Evolutionary conservation across 2,888 invertebrate genomes (phyloP), one percentile per base, ranked within the genome.

Genomic region (Sphecodes monilicornis): DNA sequence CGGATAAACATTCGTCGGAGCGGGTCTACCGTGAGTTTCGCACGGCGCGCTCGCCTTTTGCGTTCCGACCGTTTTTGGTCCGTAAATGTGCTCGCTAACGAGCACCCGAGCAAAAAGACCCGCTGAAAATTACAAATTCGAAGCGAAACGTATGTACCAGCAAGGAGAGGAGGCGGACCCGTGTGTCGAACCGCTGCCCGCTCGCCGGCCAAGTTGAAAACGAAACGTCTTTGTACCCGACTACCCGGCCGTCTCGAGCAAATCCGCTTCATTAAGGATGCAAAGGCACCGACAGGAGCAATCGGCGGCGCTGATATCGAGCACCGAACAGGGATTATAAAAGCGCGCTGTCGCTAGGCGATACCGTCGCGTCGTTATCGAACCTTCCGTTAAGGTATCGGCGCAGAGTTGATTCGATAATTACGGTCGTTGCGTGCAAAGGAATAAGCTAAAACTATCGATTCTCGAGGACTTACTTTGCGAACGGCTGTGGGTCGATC

Each of bases 401-500:
- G 29, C 0, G 57, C 57, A 0, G 3, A 60, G 16, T 29, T 13
- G 29, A 8, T 50, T 18, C 16, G 18, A 5, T 16, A 46, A 46
- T 18, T 18, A 18, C 50, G 50, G 50, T n/a, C n/a, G n/a, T n/a
- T n/a, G n/a, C 22, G 6, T n/a, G 39, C 46, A 16, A 1, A 0
- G 57, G 5, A 13, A 16, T 26, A 57, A 57, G 1, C 26, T 29
- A 16, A 26, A 60, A 29, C 57, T 5, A 57, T 60, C 18, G 18
- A 10, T 4, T 22, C 13, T 54, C 64, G 68, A 18, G 18, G 36
- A 46, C 85, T 94, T 89, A 95, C 96, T 95, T 95, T 72, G 95
- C 95, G 87, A 96, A 95, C 10, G 95, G 95, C 86, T 95, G 95
- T 16, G 95, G 93, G 83, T 96, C 96, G 82, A 96, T 93, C 77